These are phyloP conservation scores for Orchesella cincta DNA, from an alignment of 1,140 invertebrate genomes.

Conservation along the genomic window DNA sequence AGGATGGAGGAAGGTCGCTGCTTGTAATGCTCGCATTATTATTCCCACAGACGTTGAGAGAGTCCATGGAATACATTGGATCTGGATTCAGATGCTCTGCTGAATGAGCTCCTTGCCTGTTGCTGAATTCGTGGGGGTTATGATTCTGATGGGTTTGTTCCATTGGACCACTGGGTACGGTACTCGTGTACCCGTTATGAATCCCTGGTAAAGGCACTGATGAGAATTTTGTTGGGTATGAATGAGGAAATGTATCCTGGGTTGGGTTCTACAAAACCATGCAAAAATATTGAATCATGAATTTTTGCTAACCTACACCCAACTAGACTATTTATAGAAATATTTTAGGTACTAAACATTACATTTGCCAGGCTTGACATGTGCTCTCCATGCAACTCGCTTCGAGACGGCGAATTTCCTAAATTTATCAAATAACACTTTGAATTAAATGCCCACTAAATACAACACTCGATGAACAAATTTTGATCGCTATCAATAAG, in stretches of 20 bases:
- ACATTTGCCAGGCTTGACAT: not conserved
- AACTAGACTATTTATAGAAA: not conserved
- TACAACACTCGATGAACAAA: not conserved
- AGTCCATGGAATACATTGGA: slow-evolving; percentile 3
- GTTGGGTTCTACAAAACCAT: not conserved
- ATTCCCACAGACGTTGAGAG: slow-evolving; percentile 2
- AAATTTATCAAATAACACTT: not conserved
- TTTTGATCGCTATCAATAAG: not conserved
- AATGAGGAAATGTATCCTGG: not conserved
- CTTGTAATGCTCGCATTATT: not conserved
- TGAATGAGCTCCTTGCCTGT: not conserved
- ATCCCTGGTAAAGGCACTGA: slow-evolving; percentile 14
- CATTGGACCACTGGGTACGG: not conserved
- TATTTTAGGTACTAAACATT: not conserved
- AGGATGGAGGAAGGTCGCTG: not conserved
- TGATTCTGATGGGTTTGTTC: too few relatives aligned
- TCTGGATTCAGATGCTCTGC: not conserved
- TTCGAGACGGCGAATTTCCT: slow-evolving; percentile 14
- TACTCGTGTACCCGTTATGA: not conserved
- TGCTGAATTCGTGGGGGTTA: not conserved
- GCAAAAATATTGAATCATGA: slow-evolving; percentile 4
- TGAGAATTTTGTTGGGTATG: not conserved
- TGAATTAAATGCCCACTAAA: not conserved
- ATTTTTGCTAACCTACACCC: not conserved
- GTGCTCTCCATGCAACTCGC: slow-evolving; percentile 8